Conservation (phyloP, 2,113 vertebrate genomes). For the Herpetotheres cachinnans region DNA sequence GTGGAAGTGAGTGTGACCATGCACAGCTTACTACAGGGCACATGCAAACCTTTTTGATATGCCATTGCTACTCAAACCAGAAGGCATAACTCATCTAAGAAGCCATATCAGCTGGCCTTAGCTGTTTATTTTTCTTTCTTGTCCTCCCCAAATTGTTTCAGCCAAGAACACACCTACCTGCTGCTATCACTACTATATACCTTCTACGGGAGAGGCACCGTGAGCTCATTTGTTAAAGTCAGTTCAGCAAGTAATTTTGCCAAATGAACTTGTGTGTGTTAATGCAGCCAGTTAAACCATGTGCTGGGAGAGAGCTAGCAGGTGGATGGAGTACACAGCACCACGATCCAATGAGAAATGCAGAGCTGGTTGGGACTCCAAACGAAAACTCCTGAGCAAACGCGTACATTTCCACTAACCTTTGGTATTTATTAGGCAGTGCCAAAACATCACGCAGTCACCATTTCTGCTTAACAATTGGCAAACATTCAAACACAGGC, state of each 20-base stretch:
- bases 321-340: not conserved
- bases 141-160: not conserved
- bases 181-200: not conserved
- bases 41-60: not conserved
- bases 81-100: not conserved
- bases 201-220: not conserved
- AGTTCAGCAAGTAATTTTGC: not conserved
- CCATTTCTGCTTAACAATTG: not conserved
- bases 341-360: accelerated
- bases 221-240: not conserved
- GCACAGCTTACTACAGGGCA: not conserved
- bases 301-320: not conserved
- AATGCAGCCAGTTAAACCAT: not conserved
- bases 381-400: not conserved
- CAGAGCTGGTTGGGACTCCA: not conserved
- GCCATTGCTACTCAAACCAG: not conserved
- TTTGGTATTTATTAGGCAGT: not conserved
- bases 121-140: not conserved
- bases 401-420: not conserved
- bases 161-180: not conserved
- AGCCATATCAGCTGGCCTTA: not conserved
- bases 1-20: not conserved
- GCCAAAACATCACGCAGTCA: not conserved
- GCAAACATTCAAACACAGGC: not conserved
- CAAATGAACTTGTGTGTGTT: not conserved